Evolutionary conservation across 2,113 vertebrate species (phyloP).

Genomic region (Cranoglanis bouderius): DNA sequence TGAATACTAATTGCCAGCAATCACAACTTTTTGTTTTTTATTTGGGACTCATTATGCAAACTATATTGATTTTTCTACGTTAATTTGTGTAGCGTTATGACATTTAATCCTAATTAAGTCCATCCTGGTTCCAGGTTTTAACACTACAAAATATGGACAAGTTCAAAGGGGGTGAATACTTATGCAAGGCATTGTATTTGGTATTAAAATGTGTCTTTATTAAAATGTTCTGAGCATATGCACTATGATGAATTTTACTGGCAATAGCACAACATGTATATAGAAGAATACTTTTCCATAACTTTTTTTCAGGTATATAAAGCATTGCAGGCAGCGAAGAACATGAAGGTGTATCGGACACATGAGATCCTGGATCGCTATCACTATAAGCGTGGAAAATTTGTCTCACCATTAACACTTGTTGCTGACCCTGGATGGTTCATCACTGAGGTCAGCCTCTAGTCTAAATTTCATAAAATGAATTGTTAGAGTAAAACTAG

Average conservation of each 20-base stretch:
- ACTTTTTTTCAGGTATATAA: slow-evolving; percentile 74
- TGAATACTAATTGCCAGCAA: neutral
- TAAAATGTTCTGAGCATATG: neutral
- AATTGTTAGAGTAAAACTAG: neutral
- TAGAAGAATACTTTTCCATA: neutral
- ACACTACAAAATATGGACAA: neutral
- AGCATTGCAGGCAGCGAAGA: slow-evolving; percentile 73
- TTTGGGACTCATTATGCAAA: neutral
- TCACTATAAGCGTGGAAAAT: slow-evolving; percentile 85
- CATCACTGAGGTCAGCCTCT: slow-evolving; percentile 81
- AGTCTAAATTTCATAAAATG: neutral
- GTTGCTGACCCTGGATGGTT: slow-evolving; percentile 93
- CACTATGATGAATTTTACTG: neutral
- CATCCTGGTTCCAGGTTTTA: neutral
- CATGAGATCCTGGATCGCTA: slow-evolving; percentile 84
- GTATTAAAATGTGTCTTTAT: neutral
- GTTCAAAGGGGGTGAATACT: neutral
- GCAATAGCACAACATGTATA: neutral
- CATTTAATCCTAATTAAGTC: neutral
- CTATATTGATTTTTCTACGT: neutral
- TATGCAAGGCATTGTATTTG: neutral
- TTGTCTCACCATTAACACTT: slow-evolving; percentile 87
- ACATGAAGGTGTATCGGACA: slow-evolving; percentile 81
- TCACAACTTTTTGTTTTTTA: neutral
- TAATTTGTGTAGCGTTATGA: neutral